Conservation (phyloP, 2,888 invertebrate genomes). For the Ormyrus nitidulus region DNA sequence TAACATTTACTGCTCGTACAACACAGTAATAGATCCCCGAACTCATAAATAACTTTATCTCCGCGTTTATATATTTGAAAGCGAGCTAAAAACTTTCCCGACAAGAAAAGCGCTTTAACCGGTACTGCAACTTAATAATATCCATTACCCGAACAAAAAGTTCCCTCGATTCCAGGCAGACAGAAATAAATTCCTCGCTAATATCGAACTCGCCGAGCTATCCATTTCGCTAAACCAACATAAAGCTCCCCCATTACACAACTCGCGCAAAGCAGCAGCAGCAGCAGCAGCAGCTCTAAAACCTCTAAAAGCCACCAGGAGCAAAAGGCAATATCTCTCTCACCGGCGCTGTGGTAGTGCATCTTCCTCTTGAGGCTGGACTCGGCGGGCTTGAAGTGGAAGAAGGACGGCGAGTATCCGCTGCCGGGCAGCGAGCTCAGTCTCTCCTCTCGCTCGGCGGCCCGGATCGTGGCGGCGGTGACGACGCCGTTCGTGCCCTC, state of each 20-base stretch:
- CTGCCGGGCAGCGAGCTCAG: conserved; percentile 88
- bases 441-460: conserved; percentile 86
- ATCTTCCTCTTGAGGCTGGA: conserved; percentile 82
- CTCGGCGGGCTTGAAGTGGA: conserved; percentile 93
- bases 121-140: too few relatives aligned
- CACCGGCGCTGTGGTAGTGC: conserved; percentile 75
- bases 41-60: too few relatives aligned
- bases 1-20: too few relatives aligned
- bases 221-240: neutral
- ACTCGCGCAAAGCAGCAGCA: too few relatives aligned
- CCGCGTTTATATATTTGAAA: too few relatives aligned
- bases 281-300: neutral
- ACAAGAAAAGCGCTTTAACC: too few relatives aligned
- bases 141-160: too few relatives aligned
- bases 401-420: conserved; percentile 93
- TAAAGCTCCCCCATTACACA: neutral
- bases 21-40: too few relatives aligned
- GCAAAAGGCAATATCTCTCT: conserved; percentile 17
- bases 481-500: conserved; percentile 78
- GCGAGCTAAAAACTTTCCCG: too few relatives aligned
- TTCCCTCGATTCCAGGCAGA: too few relatives aligned
- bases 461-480: conserved; percentile 80
- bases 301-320: neutral
- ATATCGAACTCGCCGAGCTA: neutral
- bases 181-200: too few relatives aligned